These are phyloP conservation scores for Ficedula albicollis DNA, from an alignment of 2,797 vertebrate genomes.

Conservation along the genomic window DNA sequence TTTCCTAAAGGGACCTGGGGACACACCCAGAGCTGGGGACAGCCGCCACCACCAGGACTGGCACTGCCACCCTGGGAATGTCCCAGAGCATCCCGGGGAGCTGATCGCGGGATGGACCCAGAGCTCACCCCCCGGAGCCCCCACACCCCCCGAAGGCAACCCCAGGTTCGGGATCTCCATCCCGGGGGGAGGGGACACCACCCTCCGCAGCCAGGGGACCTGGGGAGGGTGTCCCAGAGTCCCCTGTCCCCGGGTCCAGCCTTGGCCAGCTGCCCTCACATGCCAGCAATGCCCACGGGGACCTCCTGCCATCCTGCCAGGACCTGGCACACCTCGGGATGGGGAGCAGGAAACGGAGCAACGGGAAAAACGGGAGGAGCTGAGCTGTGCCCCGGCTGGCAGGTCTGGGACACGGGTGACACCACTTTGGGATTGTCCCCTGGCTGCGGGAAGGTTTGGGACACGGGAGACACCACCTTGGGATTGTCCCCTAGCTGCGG, in stretches of 20 bases:
- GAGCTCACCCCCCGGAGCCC: too few species aligned
- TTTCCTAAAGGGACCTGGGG: neutral
- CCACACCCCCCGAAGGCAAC: neutral
- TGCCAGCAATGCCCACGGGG: rapidly evolving
- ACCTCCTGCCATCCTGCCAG: neutral
- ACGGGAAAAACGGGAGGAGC: rapidly evolving
- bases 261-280: rapidly evolving
- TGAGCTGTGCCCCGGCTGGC: neutral
- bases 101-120: neutral
- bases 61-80: rapidly evolving
- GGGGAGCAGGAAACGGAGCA: neutral
- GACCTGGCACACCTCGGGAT: neutral
- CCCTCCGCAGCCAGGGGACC: neutral
- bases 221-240: rapidly evolving
- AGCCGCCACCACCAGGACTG: neutral
- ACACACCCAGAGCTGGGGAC: neutral
- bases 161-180: neutral
- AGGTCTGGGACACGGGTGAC: neutral
- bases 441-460: too few species aligned
- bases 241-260: neutral
- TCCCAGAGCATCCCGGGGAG: neutral
- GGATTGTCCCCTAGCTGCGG: too few species aligned
- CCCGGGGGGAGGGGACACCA: neutral
- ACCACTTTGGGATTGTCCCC: neutral
- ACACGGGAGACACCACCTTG: too few species aligned